These are phyloP conservation scores for Camponotus floridanus DNA, from an alignment of 1,140 invertebrate genomes.

Conservation along the genomic window DNA sequence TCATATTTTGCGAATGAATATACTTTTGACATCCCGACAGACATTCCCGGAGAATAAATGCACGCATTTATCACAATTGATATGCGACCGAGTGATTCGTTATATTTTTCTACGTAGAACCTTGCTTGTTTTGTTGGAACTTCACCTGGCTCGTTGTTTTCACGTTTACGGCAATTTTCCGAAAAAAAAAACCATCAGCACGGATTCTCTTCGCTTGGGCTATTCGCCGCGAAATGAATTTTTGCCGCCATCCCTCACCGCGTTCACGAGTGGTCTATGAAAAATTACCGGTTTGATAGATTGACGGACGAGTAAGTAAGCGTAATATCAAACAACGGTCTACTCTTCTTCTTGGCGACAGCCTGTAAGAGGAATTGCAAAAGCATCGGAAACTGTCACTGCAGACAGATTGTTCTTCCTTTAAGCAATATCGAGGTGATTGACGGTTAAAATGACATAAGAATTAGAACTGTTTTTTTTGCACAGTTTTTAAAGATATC, in stretches of 20 bases:
- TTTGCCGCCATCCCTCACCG: slow-evolving; percentile 39
- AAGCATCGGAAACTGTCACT: slow-evolving; percentile 4
- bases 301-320: slow-evolving; percentile 57
- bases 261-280: slow-evolving; percentile 26
- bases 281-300: slow-evolving; percentile 49
- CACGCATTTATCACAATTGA: slow-evolving; percentile 49
- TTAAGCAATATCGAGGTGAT: background rate
- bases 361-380: background rate
- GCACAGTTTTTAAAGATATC: background rate
- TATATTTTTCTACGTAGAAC: slow-evolving; percentile 39
- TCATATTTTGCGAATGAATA: slow-evolving; percentile 9
- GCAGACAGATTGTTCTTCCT: background rate
- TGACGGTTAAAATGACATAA: background rate
- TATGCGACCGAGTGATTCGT: slow-evolving; percentile 41
- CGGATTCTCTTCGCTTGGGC: background rate
- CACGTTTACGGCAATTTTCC: slow-evolving; percentile 37
- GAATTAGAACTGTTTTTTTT: background rate
- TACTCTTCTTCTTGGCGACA: background rate
- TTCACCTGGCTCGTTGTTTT: slow-evolving; percentile 41
- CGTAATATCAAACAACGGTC: slow-evolving; percentile 44
- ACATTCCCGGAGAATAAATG: slow-evolving; percentile 29
- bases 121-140: slow-evolving; percentile 31
- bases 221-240: slow-evolving; percentile 58
- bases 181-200: slow-evolving; percentile 38
- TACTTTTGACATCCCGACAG: slow-evolving; percentile 30